These are phyloP conservation scores for Nymphalis c-album DNA, from an alignment of 2,888 invertebrate species.

Conservation along the genomic window DNA sequence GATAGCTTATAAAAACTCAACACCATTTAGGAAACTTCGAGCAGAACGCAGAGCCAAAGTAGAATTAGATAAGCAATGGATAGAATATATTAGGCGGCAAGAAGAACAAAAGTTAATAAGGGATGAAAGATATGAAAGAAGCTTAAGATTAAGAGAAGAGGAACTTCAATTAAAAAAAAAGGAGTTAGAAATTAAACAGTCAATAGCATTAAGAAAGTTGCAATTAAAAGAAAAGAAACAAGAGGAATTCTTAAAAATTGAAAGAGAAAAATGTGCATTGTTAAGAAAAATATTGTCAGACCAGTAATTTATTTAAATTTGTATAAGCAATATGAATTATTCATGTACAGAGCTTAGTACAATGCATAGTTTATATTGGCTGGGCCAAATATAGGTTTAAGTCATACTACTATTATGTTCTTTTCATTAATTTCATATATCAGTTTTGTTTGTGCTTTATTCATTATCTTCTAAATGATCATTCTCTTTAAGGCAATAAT, in stretches of 20 bases:
- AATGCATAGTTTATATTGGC: background rate
- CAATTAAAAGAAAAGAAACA: conserved; percentile 63
- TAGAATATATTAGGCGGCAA: conserved; percentile 61
- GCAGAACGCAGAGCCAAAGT: conserved; percentile 61
- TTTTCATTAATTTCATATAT: background rate
- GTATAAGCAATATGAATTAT: background rate
- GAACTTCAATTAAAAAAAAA: conserved; percentile 59
- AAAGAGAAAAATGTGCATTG: conserved; percentile 63
- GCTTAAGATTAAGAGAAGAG: conserved; percentile 59
- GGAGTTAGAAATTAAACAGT: conserved; percentile 64
- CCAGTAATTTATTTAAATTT: conserved; percentile 40
- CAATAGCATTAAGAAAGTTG: conserved; percentile 59
- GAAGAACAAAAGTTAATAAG: conserved; percentile 58
- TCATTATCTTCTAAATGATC: conserved; percentile 52
- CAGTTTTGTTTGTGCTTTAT: conserved; percentile 22
- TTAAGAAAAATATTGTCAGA: conserved; percentile 53
- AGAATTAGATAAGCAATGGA: conserved; percentile 65
- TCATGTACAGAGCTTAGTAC: background rate
- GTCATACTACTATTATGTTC: too few species aligned
- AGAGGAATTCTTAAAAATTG: conserved; percentile 63
- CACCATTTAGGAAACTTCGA: conserved; percentile 58
- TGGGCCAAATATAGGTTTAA: conserved; percentile 2
- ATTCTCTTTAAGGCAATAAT: conserved; percentile 62
- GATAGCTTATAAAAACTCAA: conserved; percentile 46
- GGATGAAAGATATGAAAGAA: conserved; percentile 62